Percentiles rank a stretch among this genome's conserved stretches.
Evolutionary conservation across 1,140 invertebrate species (phyloP).

Genomic region (Drosophila ananassae): DNA sequence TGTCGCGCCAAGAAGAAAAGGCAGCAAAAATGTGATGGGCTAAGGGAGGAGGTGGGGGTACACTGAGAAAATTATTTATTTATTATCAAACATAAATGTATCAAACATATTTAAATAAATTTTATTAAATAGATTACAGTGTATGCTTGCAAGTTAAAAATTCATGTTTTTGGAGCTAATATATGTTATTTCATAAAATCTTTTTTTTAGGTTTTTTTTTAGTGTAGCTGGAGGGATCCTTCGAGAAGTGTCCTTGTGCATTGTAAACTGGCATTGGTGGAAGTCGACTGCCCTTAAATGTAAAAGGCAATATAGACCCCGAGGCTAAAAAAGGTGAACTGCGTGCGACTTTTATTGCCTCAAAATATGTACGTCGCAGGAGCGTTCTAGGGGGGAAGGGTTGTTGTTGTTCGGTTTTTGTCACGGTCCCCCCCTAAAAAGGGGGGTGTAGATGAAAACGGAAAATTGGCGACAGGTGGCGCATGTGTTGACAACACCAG

Average conservation of each 20-base stretch:
- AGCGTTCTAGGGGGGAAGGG: background rate
- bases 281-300: constrained; percentile 29
- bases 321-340: constrained; percentile 57
- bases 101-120: background rate
- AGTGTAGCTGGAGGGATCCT: constrained; percentile 7
- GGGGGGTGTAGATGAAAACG: background rate
- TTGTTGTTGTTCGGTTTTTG: constrained; percentile 7
- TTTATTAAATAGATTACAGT: no score
- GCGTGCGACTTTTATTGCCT: constrained; percentile 75
- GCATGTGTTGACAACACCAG: constrained; percentile 64
- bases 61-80: constrained; percentile 15
- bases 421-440: background rate
- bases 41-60: background rate
- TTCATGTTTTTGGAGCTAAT: no score
- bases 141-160: no score
- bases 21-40: constrained; percentile 15
- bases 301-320: constrained; percentile 51
- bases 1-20: constrained; percentile 68
- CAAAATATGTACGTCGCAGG: background rate
- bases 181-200: no score
- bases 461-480: constrained; percentile 71
- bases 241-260: constrained; percentile 34
- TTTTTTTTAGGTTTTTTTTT: background rate
- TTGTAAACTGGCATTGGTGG: constrained; percentile 44
- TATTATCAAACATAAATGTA: background rate